These are phyloP conservation scores for Drosophila jambulina DNA, from an alignment of 1,140 invertebrate species.

Conservation along the genomic window DNA sequence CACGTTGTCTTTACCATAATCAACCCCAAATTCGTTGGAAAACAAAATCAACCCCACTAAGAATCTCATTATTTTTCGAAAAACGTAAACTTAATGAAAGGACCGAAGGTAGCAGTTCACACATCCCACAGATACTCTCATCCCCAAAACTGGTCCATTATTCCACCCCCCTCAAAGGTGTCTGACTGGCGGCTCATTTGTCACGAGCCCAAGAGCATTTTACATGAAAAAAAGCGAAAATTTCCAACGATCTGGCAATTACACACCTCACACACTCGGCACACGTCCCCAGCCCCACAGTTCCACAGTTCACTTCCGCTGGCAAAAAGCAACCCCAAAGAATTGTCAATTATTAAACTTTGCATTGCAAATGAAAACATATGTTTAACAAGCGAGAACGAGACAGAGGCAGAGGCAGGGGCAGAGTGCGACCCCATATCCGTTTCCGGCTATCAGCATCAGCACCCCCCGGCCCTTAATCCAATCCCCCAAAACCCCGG, in stretches of 20 bases:
- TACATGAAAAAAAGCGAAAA: conserved; percentile 37
- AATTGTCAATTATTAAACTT: conserved; percentile 81
- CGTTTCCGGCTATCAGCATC: conserved; percentile 76
- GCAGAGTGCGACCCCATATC: conserved; percentile 59
- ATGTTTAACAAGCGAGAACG: conserved; percentile 72
- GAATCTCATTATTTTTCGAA: conserved; percentile 47
- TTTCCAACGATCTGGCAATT: conserved; percentile 70
- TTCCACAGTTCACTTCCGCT: conserved; percentile 8
- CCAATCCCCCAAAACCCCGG: conserved; percentile 2
- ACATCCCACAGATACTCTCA: background rate
- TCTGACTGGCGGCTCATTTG: conserved; percentile 60
- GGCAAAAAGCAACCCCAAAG: conserved; percentile 55
- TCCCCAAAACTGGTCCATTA: conserved; percentile 1
- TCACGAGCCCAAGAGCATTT: conserved; percentile 55
- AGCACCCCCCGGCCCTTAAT: conserved; percentile 26
- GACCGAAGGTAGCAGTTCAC: conserved; percentile 23
- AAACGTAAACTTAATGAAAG: conserved; percentile 45
- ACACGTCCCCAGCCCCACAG: background rate
- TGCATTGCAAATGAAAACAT: conserved; percentile 83
- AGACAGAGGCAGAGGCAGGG: conserved; percentile 5
- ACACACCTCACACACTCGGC: conserved; percentile 48
- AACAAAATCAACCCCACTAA: conserved; percentile 29
- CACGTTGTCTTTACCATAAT: conserved; percentile 5
- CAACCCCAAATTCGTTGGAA: conserved; percentile 18
- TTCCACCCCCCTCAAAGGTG: conserved; percentile 36